Evolutionary conservation across 2,797 vertebrate genomes (phyloP).

Genomic region (Lepilemur ruficaudatus): DNA sequence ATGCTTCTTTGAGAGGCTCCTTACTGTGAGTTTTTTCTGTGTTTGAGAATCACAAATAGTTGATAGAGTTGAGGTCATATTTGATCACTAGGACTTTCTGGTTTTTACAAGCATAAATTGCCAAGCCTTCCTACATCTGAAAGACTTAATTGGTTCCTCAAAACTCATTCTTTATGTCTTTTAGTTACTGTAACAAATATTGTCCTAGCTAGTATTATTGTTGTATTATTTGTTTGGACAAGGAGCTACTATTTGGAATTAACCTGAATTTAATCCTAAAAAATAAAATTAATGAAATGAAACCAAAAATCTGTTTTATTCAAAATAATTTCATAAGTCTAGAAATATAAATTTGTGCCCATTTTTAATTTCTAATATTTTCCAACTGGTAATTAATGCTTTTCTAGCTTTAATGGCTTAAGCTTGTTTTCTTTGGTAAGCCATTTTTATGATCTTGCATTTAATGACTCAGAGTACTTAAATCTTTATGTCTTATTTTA

Average conservation of each 20-base stretch:
- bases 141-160: neutral
- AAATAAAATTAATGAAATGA: neutral
- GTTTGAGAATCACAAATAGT: neutral
- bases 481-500: neutral
- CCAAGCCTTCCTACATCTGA: neutral
- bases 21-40: neutral
- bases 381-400: neutral
- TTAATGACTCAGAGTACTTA: neutral
- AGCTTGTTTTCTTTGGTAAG: conserved; percentile 8
- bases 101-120: neutral
- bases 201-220: neutral
- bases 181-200: neutral
- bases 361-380: neutral
- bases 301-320: neutral
- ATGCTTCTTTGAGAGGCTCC: neutral
- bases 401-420: neutral
- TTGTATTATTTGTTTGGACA: neutral
- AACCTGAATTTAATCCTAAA: neutral
- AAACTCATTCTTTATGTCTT: neutral
- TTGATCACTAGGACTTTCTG: neutral
- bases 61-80: neutral
- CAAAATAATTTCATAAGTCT: neutral
- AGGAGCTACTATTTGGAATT: neutral
- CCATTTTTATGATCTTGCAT: neutral
- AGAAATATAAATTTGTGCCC: neutral